A percentile compares a stretch with the other conserved stretches of the same genome.
phyloP scores from a whole-genome alignment of 2,888 invertebrate species.

The Serrognathus titanus region DNA sequence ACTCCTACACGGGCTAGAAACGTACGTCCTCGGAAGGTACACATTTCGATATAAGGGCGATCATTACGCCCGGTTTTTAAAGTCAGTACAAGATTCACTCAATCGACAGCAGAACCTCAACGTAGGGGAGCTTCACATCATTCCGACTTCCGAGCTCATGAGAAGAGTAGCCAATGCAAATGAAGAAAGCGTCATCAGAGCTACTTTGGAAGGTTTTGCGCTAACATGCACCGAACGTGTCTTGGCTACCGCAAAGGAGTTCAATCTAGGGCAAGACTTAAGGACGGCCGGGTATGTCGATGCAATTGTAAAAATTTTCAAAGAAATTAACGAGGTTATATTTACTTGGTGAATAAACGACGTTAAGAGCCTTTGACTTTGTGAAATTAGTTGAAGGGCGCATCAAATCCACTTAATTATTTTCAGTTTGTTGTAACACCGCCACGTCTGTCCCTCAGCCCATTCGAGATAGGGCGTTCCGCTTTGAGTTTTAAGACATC shows the following conservation, averaged over 20 bases:
- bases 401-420: too few relatives aligned
- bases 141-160: conserved; percentile 3
- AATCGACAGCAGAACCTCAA: conserved; percentile 6
- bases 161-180: neutral
- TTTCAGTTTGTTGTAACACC: too few relatives aligned
- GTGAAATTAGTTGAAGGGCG: too few relatives aligned
- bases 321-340: conserved; percentile 9
- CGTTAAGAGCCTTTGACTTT: too few relatives aligned
- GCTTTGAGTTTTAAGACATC: too few relatives aligned
- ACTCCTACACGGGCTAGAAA: conserved; percentile 15
- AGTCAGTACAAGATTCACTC: conserved; percentile 10
- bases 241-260: conserved; percentile 3
- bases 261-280: conserved; percentile 14
- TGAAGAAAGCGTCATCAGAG: neutral
- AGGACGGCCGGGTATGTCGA: conserved; percentile 19
- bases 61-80: conserved; percentile 72
- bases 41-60: conserved; percentile 84
- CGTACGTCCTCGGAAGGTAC: too few relatives aligned
- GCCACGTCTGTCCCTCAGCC: too few relatives aligned
- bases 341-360: neutral
- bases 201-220: conserved; percentile 2
- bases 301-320: conserved; percentile 16
- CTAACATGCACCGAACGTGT: conserved; percentile 3
- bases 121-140: neutral
- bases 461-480: too few relatives aligned